Evolutionary conservation across 2,888 invertebrate species (phyloP), one percentile per base, ranked within the genome.

Genomic region (Ceratothoa steindachneri): DNA sequence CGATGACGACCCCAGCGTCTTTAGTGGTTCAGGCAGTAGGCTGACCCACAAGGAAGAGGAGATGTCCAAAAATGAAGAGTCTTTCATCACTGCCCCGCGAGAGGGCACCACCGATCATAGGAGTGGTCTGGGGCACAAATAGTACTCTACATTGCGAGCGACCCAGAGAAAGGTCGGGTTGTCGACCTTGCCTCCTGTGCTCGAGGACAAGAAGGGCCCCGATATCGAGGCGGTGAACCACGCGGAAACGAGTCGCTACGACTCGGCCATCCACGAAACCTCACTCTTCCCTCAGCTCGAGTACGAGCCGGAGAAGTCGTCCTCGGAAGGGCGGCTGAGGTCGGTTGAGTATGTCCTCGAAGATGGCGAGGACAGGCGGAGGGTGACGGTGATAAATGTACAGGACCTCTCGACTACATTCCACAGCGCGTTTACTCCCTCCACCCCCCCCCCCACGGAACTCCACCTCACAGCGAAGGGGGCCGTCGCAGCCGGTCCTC

Each of bases 371-470:
- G 80, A 81, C 30, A 70, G 74, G 52, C 72, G 80, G 28, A 82
- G 81, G 69, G 74, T 81, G 19, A 81, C 82, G 7, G 81, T 81
- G 19, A 82, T 82, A 19, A 81, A 80, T 66, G 53, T 82, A 29
- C 80, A 80, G 30, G 82, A 82, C 72, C 76, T 82, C 29, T 77
- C 80, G 29, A 80, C 82, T 24, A 81, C 82, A 30, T 82, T 82
- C 73, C 81, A 81, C 53, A 81, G 70, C 19, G 52, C 12, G 72
- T 71, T 41, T 70, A 70, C 27, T 60, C 72, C 68, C 70, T 73
- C 22, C 76, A 72, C 28, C 72, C 70, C 9, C 75, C 78, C 1
- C 79, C 79, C 7, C 55, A 75, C 31, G 75, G 75, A 29, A 79
- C 79, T 4, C 79, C 79, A 15, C 79, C 79, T 19, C 75, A 74